Conservation (phyloP, 2,797 vertebrate species). For the Phalanger gymnotis region DNA sequence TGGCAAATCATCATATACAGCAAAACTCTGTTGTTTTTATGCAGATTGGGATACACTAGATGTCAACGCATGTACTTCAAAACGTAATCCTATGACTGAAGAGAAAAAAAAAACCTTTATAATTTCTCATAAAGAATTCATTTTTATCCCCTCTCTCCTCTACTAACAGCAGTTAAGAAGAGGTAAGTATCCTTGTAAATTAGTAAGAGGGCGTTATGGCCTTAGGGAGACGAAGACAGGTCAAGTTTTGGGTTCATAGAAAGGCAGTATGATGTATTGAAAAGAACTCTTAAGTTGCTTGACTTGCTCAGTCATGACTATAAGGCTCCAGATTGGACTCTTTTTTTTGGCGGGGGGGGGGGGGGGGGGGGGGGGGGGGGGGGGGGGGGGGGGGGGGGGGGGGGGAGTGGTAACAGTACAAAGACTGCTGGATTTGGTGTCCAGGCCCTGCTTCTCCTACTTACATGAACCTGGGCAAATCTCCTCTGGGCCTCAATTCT, state of each 20-base stretch:
- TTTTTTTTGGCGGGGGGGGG: not conserved
- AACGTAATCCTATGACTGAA: not conserved
- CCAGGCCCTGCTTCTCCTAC: not conserved
- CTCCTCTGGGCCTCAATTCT: not conserved
- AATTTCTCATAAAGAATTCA: not conserved
- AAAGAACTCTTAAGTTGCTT: not conserved
- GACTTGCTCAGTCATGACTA: not conserved
- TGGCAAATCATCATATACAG: no score
- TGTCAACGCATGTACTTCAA: not conserved
- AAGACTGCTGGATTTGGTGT: not conserved
- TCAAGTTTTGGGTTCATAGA: not conserved
- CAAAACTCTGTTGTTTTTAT: not conserved
- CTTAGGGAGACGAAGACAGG: not conserved
- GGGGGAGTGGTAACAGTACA: not conserved
- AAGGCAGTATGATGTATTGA: not conserved
- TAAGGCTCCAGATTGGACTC: not conserved
- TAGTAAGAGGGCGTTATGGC: not conserved
- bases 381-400: rapidly evolving
- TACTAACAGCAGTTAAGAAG: not conserved
- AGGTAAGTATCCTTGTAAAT: not conserved
- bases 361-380: no score
- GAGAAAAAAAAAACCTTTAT: not conserved
- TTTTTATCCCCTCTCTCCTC: rapidly evolving
- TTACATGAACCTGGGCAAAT: not conserved
- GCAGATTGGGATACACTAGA: not conserved